Evolutionary conservation across 2,888 invertebrate genomes (phyloP).

Genomic region (Phalangium opilio): DNA sequence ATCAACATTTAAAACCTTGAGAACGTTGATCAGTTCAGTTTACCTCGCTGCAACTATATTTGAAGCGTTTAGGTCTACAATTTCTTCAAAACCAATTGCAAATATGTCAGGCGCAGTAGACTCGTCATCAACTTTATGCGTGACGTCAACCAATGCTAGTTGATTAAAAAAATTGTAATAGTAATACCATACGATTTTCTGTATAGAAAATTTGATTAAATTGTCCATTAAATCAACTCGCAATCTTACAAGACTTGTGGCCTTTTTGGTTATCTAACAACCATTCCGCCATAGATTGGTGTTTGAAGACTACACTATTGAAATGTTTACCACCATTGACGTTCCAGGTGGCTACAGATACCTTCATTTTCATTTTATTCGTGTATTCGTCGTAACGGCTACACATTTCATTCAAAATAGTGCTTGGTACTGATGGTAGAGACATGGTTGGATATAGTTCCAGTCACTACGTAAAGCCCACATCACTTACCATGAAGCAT

Average conservation of each 20-base stretch:
- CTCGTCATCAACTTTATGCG: conserved; percentile 28
- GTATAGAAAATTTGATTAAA: too few species aligned
- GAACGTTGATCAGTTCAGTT: conserved; percentile 4
- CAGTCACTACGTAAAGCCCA: too few species aligned
- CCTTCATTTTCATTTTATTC: conserved; percentile 49
- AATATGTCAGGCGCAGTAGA: conserved; percentile 72
- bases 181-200: too few species aligned
- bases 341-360: conserved; percentile 93
- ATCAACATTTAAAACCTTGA: not conserved
- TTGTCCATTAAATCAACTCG: too few species aligned
- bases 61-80: conserved; percentile 94
- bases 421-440: conserved; percentile 64
- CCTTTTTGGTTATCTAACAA: conserved; percentile 62
- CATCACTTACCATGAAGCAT: conserved; percentile 52
- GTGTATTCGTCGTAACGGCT: conserved; percentile 64
- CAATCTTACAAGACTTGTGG: conserved; percentile 25
- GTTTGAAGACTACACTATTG: conserved; percentile 85
- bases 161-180: conserved; percentile 18
- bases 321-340: conserved; percentile 99
- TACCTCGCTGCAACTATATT: conserved; percentile 89
- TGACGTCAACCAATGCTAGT: conserved; percentile 32
- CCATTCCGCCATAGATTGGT: conserved; percentile 73
- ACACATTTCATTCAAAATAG: conserved; percentile 68
- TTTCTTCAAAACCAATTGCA: conserved; percentile 97
- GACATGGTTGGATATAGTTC: too few species aligned